These are phyloP conservation scores for Galerucella calmariensis DNA, from an alignment of 2,888 invertebrate species.

Conservation along the genomic window DNA sequence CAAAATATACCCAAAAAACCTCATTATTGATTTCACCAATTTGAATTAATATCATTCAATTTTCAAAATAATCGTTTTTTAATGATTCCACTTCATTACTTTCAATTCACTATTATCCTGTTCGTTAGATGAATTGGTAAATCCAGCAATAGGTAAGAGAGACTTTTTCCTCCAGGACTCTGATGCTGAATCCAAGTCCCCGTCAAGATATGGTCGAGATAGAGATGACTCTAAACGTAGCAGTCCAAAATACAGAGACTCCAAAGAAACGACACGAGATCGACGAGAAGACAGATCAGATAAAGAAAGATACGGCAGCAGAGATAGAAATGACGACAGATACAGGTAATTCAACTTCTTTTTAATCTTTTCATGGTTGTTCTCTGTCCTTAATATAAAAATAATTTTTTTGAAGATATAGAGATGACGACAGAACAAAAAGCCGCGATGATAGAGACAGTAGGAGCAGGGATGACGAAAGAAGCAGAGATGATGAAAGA, in stretches of 20 bases:
- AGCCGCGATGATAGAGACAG: slow-evolving; percentile 51
- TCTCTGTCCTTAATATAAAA: background rate
- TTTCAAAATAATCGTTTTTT: background rate
- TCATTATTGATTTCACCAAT: background rate
- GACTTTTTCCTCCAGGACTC: slow-evolving; percentile 62
- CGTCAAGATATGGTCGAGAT: slow-evolving; percentile 32
- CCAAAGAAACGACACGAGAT: slow-evolving; percentile 37
- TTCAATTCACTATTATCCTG: slow-evolving; percentile 39
- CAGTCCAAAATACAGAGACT: slow-evolving; percentile 41
- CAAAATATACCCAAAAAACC: no score
- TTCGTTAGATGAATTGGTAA: slow-evolving; percentile 45
- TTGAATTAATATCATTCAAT: background rate
- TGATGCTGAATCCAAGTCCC: slow-evolving; percentile 50
- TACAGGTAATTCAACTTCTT: slow-evolving; percentile 15
- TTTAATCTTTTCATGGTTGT: background rate
- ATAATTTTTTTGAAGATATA: slow-evolving; percentile 17
- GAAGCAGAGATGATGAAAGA: slow-evolving; percentile 45
- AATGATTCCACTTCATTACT: slow-evolving; percentile 20
- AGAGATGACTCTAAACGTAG: slow-evolving; percentile 27
- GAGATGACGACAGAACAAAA: slow-evolving; percentile 33
- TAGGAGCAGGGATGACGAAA: no score
- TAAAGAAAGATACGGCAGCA: slow-evolving; percentile 39
- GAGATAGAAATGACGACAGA: slow-evolving; percentile 39
- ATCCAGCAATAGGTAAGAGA: slow-evolving; percentile 57
- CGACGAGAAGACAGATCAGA: slow-evolving; percentile 38